Base-by-base conservation (phyloP, 2,113 vertebrate genomes). In the Nannospalax galili region DNA sequence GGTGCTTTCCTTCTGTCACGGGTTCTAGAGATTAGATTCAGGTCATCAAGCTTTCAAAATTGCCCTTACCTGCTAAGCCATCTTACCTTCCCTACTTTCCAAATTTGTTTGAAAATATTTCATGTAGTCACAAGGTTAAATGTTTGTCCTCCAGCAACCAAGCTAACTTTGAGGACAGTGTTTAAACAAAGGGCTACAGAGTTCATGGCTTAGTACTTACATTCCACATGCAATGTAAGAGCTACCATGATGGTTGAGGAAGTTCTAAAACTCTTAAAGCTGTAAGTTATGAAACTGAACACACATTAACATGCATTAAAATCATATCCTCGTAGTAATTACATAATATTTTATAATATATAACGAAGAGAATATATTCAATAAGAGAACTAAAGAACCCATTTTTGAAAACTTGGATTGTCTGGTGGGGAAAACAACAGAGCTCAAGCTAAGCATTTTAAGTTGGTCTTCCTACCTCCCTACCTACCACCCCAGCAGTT, bases 211-310 rank as follows among this genome's bases (percentile, higher is more conserved):
- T 45, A 69, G 35, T 73, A 88, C 3, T 77, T 17, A 56, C 8
- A 62, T 58, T 84, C 19, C 17, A 6, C 62, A 30, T 2, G n/a
- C 7, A 52, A 22, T 48, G 92, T 73, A 19, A 42, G 32, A 91
- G n/a, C 6, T 56, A 73, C 7, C 12, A 28, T 37, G 0, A 22
- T 67, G 14, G 3, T 28, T 86, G 45, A 94, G 20, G 28, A 90
- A 82, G 40, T 91, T 73, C 40, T 88, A 35, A 92, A 93, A 86
- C 5, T 10, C 1, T 7, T 35, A 8, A n/a, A 77, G 0, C 45
- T 95, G 22, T 81, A 58, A 56, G 19, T 93, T 28, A 52, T 37
- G 67, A 88, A 88, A 81, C 15, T 73, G 35, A 95, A 7, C 69
- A 52, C 3, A 56, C 42, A 92, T 56, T 92, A 52, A 45, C 32